A percentile compares a stretch with the other conserved stretches of the same genome.
phyloP scores from a whole-genome alignment of 2,888 invertebrate genomes.

The Halictus quadricinctus region DNA sequence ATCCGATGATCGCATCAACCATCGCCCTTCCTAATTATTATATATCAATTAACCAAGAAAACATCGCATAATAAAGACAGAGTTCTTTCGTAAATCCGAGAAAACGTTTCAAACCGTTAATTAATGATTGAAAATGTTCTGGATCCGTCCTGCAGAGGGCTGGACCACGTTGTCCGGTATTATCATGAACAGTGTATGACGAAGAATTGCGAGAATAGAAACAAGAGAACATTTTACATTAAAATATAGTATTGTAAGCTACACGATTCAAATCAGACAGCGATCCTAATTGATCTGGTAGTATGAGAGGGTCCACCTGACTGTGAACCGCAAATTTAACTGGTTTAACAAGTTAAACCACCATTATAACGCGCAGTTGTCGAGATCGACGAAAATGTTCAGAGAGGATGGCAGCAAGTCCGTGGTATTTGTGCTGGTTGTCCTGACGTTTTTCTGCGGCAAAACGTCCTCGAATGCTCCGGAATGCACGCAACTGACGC shows the following conservation, averaged over 20 bases:
- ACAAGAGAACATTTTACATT: not conserved
- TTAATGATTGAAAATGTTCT: not conserved
- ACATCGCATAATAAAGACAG: not conserved
- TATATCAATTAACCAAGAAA: not conserved
- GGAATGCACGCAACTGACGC: slow-evolving; percentile 68
- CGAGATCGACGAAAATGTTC: slow-evolving; percentile 45
- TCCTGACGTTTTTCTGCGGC: slow-evolving; percentile 40
- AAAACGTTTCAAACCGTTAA: not conserved
- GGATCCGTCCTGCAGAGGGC: not conserved
- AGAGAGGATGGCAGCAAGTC: slow-evolving; percentile 14
- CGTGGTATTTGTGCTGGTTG: slow-evolving; percentile 32
- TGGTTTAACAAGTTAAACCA: not conserved
- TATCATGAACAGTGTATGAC: not conserved
- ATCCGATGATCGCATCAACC: not conserved
- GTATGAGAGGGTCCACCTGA: not conserved
- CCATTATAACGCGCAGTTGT: not conserved
- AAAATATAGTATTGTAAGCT: not conserved
- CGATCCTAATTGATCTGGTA: not conserved
- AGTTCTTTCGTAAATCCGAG: not conserved
- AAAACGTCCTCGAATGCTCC: slow-evolving; percentile 37
- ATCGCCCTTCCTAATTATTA: not conserved
- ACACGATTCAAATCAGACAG: not conserved
- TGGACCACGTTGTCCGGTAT: not conserved
- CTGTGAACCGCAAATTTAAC: not conserved
- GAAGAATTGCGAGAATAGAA: not conserved